Percentiles rank a stretch among this genome's conserved stretches.
Evolutionary conservation across 2,888 invertebrate genomes (phyloP).

Genomic region (Ichneumon xanthorius): DNA sequence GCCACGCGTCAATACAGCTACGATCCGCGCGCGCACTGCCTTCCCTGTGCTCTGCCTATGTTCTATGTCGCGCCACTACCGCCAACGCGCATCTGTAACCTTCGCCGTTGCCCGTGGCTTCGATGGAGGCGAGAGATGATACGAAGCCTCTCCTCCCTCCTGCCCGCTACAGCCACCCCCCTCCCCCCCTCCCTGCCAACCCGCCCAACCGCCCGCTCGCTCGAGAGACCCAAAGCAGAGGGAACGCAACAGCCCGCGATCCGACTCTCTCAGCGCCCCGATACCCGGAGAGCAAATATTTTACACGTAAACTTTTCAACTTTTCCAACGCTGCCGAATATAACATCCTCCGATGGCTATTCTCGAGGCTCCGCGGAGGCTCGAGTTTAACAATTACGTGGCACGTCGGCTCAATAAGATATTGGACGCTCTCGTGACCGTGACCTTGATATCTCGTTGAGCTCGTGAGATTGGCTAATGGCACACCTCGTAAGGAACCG

Average conservation of each 20-base stretch:
- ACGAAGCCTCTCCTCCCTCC: slow-evolving; percentile 6
- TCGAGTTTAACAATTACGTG: neutral
- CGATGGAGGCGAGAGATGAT: slow-evolving; percentile 52
- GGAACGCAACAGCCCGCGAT: slow-evolving; percentile 17
- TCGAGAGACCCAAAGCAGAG: slow-evolving; percentile 3
- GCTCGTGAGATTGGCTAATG: slow-evolving; percentile 38
- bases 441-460: slow-evolving; percentile 62
- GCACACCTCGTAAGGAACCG: neutral
- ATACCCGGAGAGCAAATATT: neutral
- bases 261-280: neutral
- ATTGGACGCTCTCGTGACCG: slow-evolving; percentile 52
- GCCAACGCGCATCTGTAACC: slow-evolving; percentile 75
- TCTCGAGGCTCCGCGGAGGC: no score
- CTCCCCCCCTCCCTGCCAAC: neutral
- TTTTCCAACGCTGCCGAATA: neutral
- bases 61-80: slow-evolving; percentile 48
- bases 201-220: neutral
- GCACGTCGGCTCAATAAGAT: slow-evolving; percentile 27
- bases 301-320: neutral
- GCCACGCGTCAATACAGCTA: slow-evolving; percentile 82
- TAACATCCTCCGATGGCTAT: neutral
- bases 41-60: slow-evolving; percentile 8
- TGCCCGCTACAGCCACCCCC: neutral
- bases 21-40: slow-evolving; percentile 54
- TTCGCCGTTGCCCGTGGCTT: slow-evolving; percentile 77